Evolutionary conservation across 2,888 invertebrate genomes (phyloP).

Genomic region (Spodoptera littoralis): DNA sequence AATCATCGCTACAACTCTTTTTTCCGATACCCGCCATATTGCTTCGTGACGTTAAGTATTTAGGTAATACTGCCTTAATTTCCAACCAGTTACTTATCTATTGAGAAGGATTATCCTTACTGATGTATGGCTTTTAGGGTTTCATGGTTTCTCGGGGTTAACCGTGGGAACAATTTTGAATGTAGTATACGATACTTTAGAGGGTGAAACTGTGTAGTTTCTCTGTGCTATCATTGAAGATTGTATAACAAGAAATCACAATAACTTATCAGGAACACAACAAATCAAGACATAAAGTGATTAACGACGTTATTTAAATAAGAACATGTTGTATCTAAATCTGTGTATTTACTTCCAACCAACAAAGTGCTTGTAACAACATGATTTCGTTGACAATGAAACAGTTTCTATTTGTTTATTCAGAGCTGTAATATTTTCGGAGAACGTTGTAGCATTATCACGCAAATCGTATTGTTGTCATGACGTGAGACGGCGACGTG

Average conservation of each 20-base stretch:
- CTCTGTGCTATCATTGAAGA: too few relatives aligned
- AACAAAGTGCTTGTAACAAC: conserved; percentile 1
- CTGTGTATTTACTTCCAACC: too few relatives aligned
- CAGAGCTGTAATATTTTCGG: conserved; percentile 17
- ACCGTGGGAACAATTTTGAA: too few relatives aligned
- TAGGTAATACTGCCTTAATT: conserved; percentile 55
- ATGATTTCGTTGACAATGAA: conserved; percentile 1
- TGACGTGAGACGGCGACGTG: conserved; percentile 54
- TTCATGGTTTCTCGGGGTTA: neutral
- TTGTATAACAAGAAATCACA: too few relatives aligned
- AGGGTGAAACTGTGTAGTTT: too few relatives aligned
- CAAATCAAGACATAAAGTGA: too few relatives aligned
- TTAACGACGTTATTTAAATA: too few relatives aligned
- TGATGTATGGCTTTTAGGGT: conserved; percentile 12
- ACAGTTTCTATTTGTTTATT: conserved; percentile 3
- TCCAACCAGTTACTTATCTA: conserved; percentile 35
- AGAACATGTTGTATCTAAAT: too few relatives aligned
- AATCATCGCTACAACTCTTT: conserved; percentile 69
- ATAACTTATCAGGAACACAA: too few relatives aligned
- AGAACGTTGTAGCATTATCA: conserved; percentile 29
- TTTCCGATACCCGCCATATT: conserved; percentile 62
- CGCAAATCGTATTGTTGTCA: conserved; percentile 54
- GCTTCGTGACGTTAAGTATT: conserved; percentile 56
- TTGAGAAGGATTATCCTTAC: conserved; percentile 36
- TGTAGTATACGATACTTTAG: too few relatives aligned